Percentiles rank a stretch among this genome's conserved stretches.
phyloP scores from a whole-genome alignment of 2,797 vertebrate species.

The Eurystomus glaucurus region DNA sequence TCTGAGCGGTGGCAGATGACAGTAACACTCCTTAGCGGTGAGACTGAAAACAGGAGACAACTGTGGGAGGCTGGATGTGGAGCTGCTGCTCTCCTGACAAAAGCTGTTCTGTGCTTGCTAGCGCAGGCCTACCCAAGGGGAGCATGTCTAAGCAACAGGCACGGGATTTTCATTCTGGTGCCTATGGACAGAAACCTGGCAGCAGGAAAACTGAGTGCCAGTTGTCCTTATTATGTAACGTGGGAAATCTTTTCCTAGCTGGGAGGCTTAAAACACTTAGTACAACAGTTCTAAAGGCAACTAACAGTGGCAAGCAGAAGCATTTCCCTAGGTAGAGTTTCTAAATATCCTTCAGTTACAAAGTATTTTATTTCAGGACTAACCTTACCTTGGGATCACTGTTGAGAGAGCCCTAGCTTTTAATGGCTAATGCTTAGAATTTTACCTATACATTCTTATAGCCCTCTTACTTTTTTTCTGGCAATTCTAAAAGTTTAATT shows the following conservation, averaged over 20 bases:
- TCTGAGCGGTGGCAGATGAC: background rate
- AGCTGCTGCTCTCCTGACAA: slow-evolving; percentile 11
- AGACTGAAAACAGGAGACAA: background rate
- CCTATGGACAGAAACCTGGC: background rate
- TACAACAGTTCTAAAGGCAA: background rate
- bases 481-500: background rate
- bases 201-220: background rate
- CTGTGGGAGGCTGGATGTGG: background rate
- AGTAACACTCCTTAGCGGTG: background rate
- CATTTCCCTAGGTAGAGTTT: background rate
- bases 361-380: background rate
- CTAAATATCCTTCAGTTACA: background rate
- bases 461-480: background rate
- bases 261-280: background rate
- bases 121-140: background rate
- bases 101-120: background rate
- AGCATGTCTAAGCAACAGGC: background rate
- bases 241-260: background rate
- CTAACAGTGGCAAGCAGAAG: background rate
- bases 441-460: background rate
- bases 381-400: background rate
- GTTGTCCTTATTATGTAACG: background rate
- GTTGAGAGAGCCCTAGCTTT: background rate
- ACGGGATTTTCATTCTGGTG: fast-evolving
- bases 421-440: background rate